Evolutionary conservation across 2,797 vertebrate species (phyloP).

Genomic region (Pantherophis alleghaniensis): DNA sequence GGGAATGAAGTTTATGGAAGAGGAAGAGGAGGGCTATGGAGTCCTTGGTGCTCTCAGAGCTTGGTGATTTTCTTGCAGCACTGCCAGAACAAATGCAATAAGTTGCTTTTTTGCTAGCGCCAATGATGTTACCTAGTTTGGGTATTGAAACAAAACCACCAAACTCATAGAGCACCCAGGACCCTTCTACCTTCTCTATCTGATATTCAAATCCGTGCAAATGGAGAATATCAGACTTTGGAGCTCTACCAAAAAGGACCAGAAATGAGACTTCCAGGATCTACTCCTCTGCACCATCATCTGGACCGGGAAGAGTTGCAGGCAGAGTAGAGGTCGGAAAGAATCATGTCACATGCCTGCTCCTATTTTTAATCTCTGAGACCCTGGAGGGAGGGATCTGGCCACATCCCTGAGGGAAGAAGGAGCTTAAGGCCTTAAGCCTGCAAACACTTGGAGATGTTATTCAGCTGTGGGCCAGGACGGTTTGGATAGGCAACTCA

Average conservation of each 20-base stretch:
- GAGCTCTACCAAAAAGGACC: background rate
- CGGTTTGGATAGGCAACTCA: constrained; percentile 21
- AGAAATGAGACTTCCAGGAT: background rate
- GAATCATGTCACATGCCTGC: background rate
- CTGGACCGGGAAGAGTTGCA: background rate
- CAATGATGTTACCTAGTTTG: background rate
- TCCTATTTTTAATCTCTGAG: background rate
- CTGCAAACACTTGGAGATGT: constrained; percentile 27
- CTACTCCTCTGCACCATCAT: background rate
- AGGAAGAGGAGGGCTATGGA: too few species aligned
- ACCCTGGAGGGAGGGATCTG: too few species aligned
- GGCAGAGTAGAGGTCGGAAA: background rate
- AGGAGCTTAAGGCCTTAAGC: constrained; percentile 49
- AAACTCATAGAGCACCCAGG: too few species aligned
- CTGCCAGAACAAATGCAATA: background rate
- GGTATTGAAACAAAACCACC: background rate
- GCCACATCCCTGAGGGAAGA: constrained; percentile 28
- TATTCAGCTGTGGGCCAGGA: constrained; percentile 21
- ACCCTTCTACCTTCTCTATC: background rate
- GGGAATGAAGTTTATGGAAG: too few species aligned
- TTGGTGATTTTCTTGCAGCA: too few species aligned
- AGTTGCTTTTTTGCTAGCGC: background rate
- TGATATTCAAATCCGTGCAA: background rate
- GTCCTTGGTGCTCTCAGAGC: too few species aligned
- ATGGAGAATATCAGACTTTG: background rate